These are phyloP conservation scores for Tetragonula carbonaria DNA, from an alignment of 2,888 invertebrate genomes.

Conservation along the genomic window DNA sequence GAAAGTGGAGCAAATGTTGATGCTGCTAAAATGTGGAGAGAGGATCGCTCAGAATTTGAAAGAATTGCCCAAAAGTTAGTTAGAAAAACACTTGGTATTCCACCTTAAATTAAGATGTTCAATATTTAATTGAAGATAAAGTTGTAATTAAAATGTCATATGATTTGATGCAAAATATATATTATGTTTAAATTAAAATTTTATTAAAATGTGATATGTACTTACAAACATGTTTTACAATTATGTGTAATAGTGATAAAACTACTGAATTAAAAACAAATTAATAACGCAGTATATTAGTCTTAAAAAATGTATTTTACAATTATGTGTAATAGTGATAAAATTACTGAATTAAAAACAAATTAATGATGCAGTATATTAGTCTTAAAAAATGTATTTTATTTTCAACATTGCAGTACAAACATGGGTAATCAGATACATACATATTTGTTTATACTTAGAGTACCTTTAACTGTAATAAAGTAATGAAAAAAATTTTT, in stretches of 20 bases:
- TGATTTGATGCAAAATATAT: slow-evolving; percentile 19
- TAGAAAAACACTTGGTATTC: slow-evolving; percentile 93
- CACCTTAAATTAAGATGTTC: slow-evolving; percentile 79
- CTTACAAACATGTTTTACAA: slow-evolving; percentile 3
- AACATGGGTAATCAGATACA: slow-evolving; percentile 78
- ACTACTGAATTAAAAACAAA: not conserved
- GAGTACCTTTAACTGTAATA: slow-evolving; percentile 66
- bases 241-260: not conserved
- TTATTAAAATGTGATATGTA: slow-evolving; percentile 38
- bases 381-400: slow-evolving; percentile 76
- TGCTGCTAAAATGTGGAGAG: slow-evolving; percentile 99
- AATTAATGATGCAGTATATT: not conserved
- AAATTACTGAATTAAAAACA: not conserved
- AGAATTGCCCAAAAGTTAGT: slow-evolving; percentile 96
- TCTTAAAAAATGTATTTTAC: slow-evolving; percentile 77
- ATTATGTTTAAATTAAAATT: slow-evolving; percentile 41
- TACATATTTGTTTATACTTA: slow-evolving; percentile 73
- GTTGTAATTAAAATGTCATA: slow-evolving; percentile 42
- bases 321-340: too few species aligned
- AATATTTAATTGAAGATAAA: slow-evolving; percentile 12
- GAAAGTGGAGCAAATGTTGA: slow-evolving; percentile 99
- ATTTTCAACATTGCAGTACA: slow-evolving; percentile 79
- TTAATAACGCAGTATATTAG: slow-evolving; percentile 20
- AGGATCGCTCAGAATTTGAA: slow-evolving; percentile 96
- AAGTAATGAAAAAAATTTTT: slow-evolving; percentile 50